Evolutionary conservation across 2,113 vertebrate genomes (phyloP), one percentile per base, ranked within the genome.

Genomic region (Picathartes gymnocephalus): DNA sequence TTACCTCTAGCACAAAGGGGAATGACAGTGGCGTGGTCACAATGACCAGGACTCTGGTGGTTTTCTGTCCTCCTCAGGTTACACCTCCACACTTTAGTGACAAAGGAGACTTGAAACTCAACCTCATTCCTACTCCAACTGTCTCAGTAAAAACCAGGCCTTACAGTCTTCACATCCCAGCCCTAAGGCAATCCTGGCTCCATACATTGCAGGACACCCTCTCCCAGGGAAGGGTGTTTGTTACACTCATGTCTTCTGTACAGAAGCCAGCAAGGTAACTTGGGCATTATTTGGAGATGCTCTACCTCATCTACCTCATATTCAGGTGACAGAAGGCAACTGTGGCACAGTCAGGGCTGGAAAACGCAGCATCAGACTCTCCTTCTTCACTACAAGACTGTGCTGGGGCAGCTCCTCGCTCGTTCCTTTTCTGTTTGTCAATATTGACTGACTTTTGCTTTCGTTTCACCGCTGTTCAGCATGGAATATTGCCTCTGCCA

Each of bases 11-110:
- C 48, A 57, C 28, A 24, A 35, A 57, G 68, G 18, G 42, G 37
- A 57, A 51, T 0, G 3, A 22, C 1, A 72, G 20, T 3, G 11
- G 13, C 19, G 15, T 48, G 24, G 37, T 25, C 2, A 3, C 50
- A 77, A 65, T 0, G 3, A 53, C 33, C 5, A 28, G 15, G 15
- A 27, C 30, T 85, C 42, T 23, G 13, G 23, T 28, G 35, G 14
- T 31, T 81, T 93, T 54, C 65, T 84, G 44, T 48, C 47, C 76
- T 81, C 21, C 61, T 60, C 48, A 44, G 7, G n/a, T 31, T 72
- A 61, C 3, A 35, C 3, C 54, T 82, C 45, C 57, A 50, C 16
- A 15, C 13, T 56, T 62, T 0, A 53, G 22, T 15, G 51, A 51
- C 21, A 77, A 22, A 69, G 15, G 20, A 81, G 33, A 54, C 27